phyloP scores from a whole-genome alignment of 2,113 vertebrate species.

The Onychostoma macrolepis region DNA sequence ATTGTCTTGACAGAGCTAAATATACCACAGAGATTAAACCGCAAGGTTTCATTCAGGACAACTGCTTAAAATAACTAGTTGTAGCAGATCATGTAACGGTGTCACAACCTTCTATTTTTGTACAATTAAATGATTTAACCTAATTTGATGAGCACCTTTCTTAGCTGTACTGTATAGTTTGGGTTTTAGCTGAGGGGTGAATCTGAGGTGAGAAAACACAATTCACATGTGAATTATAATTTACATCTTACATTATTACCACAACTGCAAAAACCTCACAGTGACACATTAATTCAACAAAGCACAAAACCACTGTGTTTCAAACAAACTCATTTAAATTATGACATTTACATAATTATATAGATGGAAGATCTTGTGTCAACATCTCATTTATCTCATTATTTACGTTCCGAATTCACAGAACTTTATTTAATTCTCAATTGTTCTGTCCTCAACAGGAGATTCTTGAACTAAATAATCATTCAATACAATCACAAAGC shows the following conservation, averaged over 20 bases:
- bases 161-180: neutral
- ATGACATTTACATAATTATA: neutral
- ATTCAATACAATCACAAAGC: slow-evolving; percentile 10
- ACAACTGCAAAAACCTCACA: neutral
- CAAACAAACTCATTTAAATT: neutral
- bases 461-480: slow-evolving; percentile 17
- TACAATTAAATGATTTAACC: neutral
- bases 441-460: neutral
- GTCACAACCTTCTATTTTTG: neutral
- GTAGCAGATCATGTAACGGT: slow-evolving; percentile 4
- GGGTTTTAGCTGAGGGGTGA: neutral
- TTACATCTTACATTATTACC: neutral
- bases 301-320: neutral
- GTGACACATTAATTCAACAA: neutral
- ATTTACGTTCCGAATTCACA: neutral
- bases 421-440: neutral
- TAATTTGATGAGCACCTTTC: neutral
- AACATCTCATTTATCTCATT: neutral
- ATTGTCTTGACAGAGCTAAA: slow-evolving; percentile 28
- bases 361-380: neutral
- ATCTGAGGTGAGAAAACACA: neutral
- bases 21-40: slow-evolving; percentile 21
- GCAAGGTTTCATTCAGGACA: slow-evolving; percentile 5
- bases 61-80: slow-evolving; percentile 23
- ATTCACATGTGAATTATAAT: neutral